Percentiles rank a stretch among this genome's conserved stretches.
These are phyloP conservation scores for Penaeus indicus DNA, from an alignment of 1,140 invertebrate species.

Conservation along the genomic window DNA sequence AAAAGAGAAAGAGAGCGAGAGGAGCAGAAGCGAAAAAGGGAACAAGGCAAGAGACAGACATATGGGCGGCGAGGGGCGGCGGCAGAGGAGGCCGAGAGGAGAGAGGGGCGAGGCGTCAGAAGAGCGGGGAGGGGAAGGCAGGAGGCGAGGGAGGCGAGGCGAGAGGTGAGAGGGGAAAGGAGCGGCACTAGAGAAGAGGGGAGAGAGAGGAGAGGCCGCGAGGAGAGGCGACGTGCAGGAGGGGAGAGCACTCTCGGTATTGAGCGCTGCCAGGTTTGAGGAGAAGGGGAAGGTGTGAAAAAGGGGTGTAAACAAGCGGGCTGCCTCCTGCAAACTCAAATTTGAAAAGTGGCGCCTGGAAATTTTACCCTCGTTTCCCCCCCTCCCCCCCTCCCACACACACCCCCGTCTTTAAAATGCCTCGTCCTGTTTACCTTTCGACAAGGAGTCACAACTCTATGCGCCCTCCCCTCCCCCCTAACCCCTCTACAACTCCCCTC, in stretches of 20 bases:
- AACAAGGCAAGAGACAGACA: too few relatives aligned
- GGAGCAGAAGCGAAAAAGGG: neutral
- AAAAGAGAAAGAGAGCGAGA: neutral
- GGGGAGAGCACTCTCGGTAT: conserved; percentile 19
- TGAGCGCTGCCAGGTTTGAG: conserved; percentile 32
- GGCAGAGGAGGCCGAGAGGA: too few relatives aligned
- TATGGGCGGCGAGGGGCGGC: too few relatives aligned
- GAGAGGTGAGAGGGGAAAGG: too few relatives aligned
- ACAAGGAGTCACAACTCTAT: too few relatives aligned
- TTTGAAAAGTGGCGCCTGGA: neutral
- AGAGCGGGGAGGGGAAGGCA: too few relatives aligned
- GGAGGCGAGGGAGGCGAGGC: too few relatives aligned
- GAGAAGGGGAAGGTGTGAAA: conserved; percentile 56
- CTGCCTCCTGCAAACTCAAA: conserved; percentile 27
- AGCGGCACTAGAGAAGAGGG: too few relatives aligned
- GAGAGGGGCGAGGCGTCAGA: too few relatives aligned
- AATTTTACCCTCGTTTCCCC: neutral
- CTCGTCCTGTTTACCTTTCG: too few relatives aligned
- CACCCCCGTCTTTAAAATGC: too few relatives aligned
- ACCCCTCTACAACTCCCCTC: neutral
- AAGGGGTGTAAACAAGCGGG: conserved; percentile 54
- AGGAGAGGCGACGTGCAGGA: too few relatives aligned
- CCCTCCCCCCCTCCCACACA: neutral
- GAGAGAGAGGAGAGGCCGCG: neutral
- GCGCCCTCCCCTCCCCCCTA: neutral